Percentiles rank a stretch among this genome's conserved stretches.
Evolutionary conservation across 2,888 invertebrate species (phyloP).

Genomic region (Scaptomyza caliginosa): DNA sequence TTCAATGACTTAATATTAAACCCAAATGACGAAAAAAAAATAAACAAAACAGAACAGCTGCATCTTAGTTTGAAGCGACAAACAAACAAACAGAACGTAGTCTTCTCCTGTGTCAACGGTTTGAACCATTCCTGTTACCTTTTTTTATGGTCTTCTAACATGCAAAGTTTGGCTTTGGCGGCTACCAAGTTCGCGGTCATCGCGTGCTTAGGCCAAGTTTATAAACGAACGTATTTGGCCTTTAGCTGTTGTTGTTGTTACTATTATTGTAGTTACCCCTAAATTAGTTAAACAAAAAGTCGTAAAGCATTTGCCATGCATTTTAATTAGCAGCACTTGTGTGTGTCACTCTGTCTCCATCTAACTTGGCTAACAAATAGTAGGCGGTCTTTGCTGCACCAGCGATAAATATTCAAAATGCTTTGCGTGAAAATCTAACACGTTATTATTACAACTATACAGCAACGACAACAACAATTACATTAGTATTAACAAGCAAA

Average conservation of each 20-base stretch:
- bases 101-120: constrained; percentile 1
- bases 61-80: neutral
- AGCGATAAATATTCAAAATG: constrained; percentile 47
- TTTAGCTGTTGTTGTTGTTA: constrained; percentile 5
- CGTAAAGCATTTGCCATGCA: constrained; percentile 58
- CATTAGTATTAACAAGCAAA: neutral
- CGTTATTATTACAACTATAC: constrained; percentile 44
- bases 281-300: constrained; percentile 59
- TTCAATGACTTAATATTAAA: neutral
- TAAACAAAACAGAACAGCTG: constrained; percentile 2
- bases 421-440: constrained; percentile 62
- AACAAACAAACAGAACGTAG: neutral
- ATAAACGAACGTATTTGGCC: constrained; percentile 29
- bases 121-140: constrained; percentile 11
- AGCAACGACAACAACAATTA: constrained; percentile 11
- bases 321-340: constrained; percentile 66
- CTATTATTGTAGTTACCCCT: constrained; percentile 57
- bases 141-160: constrained; percentile 66
- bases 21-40: neutral
- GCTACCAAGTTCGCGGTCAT: constrained; percentile 65
- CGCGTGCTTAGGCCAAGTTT: constrained; percentile 66
- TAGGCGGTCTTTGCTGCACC: constrained; percentile 26
- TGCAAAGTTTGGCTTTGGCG: constrained; percentile 58
- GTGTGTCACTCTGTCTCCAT: neutral
- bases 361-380: constrained; percentile 1